phyloP scores from a whole-genome alignment of 92 coral and sea anemone species.

The Bergia sp. region DNA sequence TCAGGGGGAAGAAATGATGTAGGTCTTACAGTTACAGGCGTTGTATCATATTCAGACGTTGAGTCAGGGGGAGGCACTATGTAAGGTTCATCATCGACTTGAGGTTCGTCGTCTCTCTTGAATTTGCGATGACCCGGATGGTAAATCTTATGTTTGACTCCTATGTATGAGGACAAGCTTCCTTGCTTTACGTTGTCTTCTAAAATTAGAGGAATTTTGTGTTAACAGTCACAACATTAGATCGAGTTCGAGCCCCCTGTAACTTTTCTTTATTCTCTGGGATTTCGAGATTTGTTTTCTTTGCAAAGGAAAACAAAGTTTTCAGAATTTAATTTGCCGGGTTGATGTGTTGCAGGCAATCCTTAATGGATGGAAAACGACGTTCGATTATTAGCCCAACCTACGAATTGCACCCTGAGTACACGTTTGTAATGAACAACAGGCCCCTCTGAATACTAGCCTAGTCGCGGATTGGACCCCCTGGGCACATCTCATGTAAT shows the following conservation, averaged over 20 bases:
- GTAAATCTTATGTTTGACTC: neutral
- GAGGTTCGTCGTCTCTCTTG: slow-evolving; percentile 43
- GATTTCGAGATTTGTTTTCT: too few relatives aligned
- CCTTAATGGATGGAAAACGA: neutral
- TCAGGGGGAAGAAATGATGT: neutral
- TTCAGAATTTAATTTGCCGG: neutral
- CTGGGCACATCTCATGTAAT: too few relatives aligned
- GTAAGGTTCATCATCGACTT: slow-evolving; percentile 40
- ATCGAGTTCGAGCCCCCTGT: too few relatives aligned
- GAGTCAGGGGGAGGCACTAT: slow-evolving; percentile 45
- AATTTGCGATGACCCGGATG: neutral
- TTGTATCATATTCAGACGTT: slow-evolving; percentile 2
- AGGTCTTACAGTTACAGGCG: neutral
- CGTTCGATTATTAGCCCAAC: neutral
- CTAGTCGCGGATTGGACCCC: too few relatives aligned
- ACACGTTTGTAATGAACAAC: too few relatives aligned
- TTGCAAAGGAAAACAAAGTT: too few relatives aligned
- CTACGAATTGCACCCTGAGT: too few relatives aligned
- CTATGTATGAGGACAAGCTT: neutral
- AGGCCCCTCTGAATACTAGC: too few relatives aligned
- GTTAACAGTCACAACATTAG: neutral
- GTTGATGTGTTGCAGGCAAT: neutral
- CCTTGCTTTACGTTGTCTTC: neutral
- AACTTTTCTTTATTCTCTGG: neutral
- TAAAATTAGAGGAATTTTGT: too few relatives aligned